phyloP scores from a whole-genome alignment of 2,797 vertebrate species.

The Pterois miles region DNA sequence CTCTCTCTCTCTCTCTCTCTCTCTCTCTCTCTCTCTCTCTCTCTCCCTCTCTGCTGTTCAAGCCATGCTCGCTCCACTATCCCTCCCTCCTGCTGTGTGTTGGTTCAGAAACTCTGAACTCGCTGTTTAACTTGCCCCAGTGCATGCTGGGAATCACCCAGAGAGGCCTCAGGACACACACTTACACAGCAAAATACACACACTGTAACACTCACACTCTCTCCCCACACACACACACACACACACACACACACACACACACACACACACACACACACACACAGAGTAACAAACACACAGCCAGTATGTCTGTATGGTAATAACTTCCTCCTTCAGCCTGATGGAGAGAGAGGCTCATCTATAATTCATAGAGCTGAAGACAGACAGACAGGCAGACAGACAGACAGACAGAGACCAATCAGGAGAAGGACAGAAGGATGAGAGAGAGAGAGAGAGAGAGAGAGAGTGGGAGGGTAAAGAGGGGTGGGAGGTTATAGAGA shows the following conservation, averaged over 20 bases:
- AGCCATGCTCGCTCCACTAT: not conserved
- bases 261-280: constrained; percentile 8
- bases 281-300: not conserved
- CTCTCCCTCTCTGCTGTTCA: constrained; percentile 9
- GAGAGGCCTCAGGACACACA: constrained; percentile 55
- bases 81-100: constrained; percentile 39
- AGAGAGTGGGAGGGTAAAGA: not conserved
- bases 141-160: constrained; percentile 66
- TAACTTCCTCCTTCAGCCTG: constrained; percentile 51
- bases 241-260: constrained; percentile 14
- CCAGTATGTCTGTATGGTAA: constrained; percentile 46
- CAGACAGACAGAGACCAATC: not conserved
- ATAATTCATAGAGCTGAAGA: constrained; percentile 60
- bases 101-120: constrained; percentile 35
- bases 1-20: constrained; percentile 13
- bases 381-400: not conserved
- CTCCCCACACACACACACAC: constrained; percentile 32
- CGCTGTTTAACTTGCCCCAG: constrained; percentile 46
- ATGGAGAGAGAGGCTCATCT: constrained; percentile 40
- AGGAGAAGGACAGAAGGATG: no score
- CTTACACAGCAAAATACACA: constrained; percentile 28
- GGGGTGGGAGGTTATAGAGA: no score
- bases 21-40: constrained; percentile 5
- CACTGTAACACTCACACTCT: constrained; percentile 12
- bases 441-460: not conserved